Evolutionary conservation across 2,113 vertebrate species (phyloP).

Genomic region (Nipponia nippon): DNA sequence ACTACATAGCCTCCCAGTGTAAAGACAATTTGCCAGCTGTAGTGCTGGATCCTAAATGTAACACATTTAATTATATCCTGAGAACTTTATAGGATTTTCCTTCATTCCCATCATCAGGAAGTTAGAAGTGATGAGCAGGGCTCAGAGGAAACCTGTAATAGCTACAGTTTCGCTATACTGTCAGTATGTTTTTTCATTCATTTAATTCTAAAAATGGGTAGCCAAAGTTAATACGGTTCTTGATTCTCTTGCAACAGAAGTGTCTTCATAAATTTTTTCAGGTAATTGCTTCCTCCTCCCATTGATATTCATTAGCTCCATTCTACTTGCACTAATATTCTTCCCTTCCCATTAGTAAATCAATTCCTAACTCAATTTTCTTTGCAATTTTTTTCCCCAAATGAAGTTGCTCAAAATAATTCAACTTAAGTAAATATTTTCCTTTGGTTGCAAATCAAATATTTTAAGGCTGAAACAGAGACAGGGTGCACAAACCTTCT

Average conservation of each 20-base stretch:
- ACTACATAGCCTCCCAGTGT: background rate
- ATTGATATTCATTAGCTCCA: background rate
- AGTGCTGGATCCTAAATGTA: background rate
- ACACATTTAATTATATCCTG: background rate
- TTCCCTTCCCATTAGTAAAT: background rate
- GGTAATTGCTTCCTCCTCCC: background rate
- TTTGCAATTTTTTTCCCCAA: background rate
- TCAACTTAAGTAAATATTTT: background rate
- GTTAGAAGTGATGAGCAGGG: background rate
- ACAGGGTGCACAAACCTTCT: background rate
- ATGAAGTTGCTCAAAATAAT: background rate
- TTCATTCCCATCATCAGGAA: background rate
- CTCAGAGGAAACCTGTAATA: background rate
- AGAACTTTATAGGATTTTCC: background rate
- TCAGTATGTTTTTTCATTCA: background rate
- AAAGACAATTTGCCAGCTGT: background rate
- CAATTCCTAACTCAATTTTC: background rate
- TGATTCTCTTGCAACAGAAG: background rate
- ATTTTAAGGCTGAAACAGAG: background rate
- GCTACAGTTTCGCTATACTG: background rate
- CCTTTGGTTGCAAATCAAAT: background rate
- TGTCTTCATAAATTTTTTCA: background rate
- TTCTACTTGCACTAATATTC: background rate
- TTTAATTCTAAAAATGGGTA: background rate
- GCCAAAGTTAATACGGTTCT: background rate